Evolutionary conservation across 2,888 invertebrate genomes (phyloP), one percentile per base, ranked within the genome.

Genomic region (Odontothrips loti): DNA sequence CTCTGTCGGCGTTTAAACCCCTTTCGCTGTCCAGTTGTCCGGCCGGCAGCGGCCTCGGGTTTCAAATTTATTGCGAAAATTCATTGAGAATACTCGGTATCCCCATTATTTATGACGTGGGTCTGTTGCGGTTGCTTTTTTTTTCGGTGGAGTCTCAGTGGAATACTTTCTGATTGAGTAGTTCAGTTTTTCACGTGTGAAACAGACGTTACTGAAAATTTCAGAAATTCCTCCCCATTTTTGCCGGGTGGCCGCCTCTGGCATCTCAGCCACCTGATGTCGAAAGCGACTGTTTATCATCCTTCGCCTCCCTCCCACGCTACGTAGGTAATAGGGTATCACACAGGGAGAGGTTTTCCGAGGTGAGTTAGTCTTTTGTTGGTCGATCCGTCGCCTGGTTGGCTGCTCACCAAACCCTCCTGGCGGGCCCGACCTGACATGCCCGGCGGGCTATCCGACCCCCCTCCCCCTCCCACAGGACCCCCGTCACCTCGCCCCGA

Each of bases 291-390:
- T 43, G n/a, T n/a, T 6, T 43, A 43, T 43, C 34, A 43, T 43
- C 6, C 34, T 43, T 43, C 6, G 34, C 34, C 34, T 43, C 34
- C 34, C 34, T 43, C 34, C 34, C 34, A 43, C 34, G 34, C 34
- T 6, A 6, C 34, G 34, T 2, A 43, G 34, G 34, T 6, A 43
- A 6, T 6, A 43, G 34, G 2, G 34, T 43, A 43, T 43, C 34
- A 43, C 34, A 43, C 34, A 43, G 34, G 6, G 34, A 23, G 27
- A 75, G 68, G 10, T 75, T 75, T 75, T 6, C 17, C 20, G 68
- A 75, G 68, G 23, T 27, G 68, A 75, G 68, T 75, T 75, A 27
- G 68, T 27, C 68, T 75, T 75, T 75, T 75, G 68, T 75, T 75
- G 68, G 68, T 27, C 68, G 68, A 75, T 75, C 68, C 68, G 68